Evolutionary conservation across 2,113 vertebrate species (phyloP).

Genomic region (Acrocephalus kingi): DNA sequence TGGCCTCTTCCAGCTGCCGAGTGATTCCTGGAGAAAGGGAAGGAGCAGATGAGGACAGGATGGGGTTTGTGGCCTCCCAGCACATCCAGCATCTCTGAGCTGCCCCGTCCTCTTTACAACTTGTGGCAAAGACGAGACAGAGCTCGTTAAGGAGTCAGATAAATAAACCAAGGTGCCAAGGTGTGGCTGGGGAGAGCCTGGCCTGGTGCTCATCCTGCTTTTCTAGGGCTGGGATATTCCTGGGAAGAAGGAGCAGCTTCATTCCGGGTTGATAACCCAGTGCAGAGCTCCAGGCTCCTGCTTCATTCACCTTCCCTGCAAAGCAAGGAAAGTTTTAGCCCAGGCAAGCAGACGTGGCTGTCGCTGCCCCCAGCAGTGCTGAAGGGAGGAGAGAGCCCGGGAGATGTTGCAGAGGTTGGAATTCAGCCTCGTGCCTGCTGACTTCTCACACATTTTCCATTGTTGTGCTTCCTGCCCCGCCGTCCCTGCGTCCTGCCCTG

Average conservation of each 20-base stretch:
- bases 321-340: fast-evolving
- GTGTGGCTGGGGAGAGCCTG: not conserved
- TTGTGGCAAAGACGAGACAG: not conserved
- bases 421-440: not conserved
- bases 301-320: fast-evolving
- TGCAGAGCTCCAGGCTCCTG: not conserved
- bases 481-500: not conserved
- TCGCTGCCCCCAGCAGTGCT: not conserved
- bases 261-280: no score
- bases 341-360: not conserved
- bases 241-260: not conserved
- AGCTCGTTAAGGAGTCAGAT: not conserved
- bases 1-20: not conserved
- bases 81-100: not conserved
- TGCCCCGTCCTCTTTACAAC: not conserved
- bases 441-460: not conserved
- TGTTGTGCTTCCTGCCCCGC: not conserved
- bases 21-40: not conserved
- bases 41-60: not conserved
- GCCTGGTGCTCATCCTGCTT: not conserved
- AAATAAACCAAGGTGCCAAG: not conserved
- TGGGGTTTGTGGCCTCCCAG: not conserved
- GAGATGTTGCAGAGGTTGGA: no score
- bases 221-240: not conserved
- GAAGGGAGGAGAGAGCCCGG: not conserved